Evolutionary conservation across 92 coral and sea anemone genomes (phyloP), one percentile per base, ranked within the genome.

Genomic region (Zoanthus sociatus): DNA sequence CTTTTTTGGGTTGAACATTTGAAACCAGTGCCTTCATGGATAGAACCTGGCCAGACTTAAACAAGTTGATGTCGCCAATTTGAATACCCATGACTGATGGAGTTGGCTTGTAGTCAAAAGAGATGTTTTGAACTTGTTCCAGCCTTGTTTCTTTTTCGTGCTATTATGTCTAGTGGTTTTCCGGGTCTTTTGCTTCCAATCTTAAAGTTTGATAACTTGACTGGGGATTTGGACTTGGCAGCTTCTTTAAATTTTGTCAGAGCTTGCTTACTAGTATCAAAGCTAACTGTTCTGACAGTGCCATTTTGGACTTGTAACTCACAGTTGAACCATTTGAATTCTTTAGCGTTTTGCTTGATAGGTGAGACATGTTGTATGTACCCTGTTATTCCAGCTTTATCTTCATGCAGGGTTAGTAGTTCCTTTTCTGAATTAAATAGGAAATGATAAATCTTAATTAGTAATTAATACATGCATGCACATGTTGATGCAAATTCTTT

Each of bases 251-350:
- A 84, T 15, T 89, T 73, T 73, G 73, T 85, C 32, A 53, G 64
- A n/a, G 82, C 79, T 53, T 64, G 81, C 44, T 68, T 67, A 16
- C 82, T 17, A 33, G 90, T 76, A 67, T 87, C 86, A 68, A 87
- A 88, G 84, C 90, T 66, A 32, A 88, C 90, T n/a, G 87, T 86
- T 73, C 91, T 82, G 32, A 73, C 83, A 76, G 20, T 83, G 47
- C 83, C 87, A 46, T 88, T 26, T 83, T 82, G n/a, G 77, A 88
- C 46, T 54, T 82, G 91, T 55, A 88, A 71, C 14, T 63, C 70
- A 60, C 87, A 74, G 87, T 88, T 83, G 73, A 88, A 88, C 87
- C 87, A 82, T 75, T 79, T 88, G 87, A 82, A 72, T 78, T 81
- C 79, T 31, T 63, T 82, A 32, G 76, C 32, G 42, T 82, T 88